Percentiles rank a stretch among this genome's conserved stretches.
Evolutionary conservation across 2,113 vertebrate genomes (phyloP).

Genomic region (Macrotus californicus): DNA sequence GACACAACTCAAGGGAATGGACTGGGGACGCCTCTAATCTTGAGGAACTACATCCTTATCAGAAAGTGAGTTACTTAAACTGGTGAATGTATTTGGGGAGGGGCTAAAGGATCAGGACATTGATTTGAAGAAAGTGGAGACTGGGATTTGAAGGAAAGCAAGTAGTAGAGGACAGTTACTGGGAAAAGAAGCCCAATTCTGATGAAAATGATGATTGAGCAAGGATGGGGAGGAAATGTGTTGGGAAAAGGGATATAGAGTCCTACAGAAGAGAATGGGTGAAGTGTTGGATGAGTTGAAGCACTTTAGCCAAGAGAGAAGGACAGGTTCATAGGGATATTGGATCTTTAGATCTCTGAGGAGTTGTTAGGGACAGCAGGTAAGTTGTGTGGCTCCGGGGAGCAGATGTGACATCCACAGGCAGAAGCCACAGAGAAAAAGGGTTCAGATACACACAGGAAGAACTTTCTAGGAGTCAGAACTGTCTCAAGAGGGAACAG

Average conservation of each 20-base stretch:
- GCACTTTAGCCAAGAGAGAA: background rate
- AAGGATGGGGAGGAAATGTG: background rate
- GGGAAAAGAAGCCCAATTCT: background rate
- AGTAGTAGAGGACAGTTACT: background rate
- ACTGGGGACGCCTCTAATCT: background rate
- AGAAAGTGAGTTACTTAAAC: background rate
- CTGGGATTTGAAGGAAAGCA: constrained; percentile 10
- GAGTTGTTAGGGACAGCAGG: background rate
- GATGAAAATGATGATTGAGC: background rate
- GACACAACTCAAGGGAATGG: background rate
- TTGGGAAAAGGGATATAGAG: background rate
- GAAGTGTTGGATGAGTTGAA: background rate
- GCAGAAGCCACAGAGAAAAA: background rate
- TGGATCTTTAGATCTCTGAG: background rate
- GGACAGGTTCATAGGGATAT: background rate
- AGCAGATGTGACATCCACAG: background rate
- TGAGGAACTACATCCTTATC: background rate
- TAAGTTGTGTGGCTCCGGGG: background rate
- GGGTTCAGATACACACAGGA: background rate
- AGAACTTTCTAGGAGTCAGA: background rate
- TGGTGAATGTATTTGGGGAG: background rate
- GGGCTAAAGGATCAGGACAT: background rate
- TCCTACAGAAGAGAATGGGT: background rate
- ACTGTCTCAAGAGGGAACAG: background rate
- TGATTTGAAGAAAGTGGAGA: background rate